Evolutionary conservation across 2,797 vertebrate species (phyloP).

Genomic region (Trachurus trachurus): DNA sequence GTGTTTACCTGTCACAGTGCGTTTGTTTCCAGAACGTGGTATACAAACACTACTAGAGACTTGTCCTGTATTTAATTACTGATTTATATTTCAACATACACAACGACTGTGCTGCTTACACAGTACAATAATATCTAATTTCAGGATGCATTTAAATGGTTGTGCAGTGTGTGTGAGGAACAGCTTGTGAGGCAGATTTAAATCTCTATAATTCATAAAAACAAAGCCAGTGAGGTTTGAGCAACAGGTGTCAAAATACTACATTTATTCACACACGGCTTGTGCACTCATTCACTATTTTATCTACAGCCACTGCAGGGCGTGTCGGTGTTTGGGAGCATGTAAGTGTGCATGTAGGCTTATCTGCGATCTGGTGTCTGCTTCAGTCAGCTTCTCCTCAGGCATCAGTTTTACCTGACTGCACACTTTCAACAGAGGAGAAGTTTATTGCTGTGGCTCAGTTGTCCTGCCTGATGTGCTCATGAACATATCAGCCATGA

Average conservation of each 20-base stretch:
- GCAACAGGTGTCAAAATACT: conserved; percentile 29
- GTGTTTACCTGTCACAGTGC: not conserved
- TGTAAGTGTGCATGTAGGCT: conserved; percentile 33
- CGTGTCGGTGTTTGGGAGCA: conserved; percentile 26
- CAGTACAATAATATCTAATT: not conserved
- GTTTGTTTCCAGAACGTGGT: not conserved
- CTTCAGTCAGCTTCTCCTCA: conserved; percentile 47
- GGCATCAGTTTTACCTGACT: conserved; percentile 67
- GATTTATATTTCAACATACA: conserved; percentile 10
- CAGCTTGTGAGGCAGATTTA: not conserved
- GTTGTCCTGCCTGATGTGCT: conserved; percentile 30
- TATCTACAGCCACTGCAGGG: conserved; percentile 28
- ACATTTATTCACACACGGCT: conserved; percentile 24
- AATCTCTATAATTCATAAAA: conserved; percentile 7
- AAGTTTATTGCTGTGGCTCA: conserved; percentile 42
- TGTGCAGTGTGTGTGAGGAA: not conserved
- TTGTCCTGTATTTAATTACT: conserved; percentile 1
- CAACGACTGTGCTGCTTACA: not conserved
- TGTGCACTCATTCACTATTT: conserved; percentile 20
- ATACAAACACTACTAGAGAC: conserved; percentile 15
- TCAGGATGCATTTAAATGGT: not conserved
- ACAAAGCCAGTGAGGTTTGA: not conserved
- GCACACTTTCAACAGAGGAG: conserved; percentile 43
- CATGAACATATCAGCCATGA: conserved; percentile 9
- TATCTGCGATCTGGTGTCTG: conserved; percentile 64